Conservation (phyloP, 2,113 vertebrate genomes). For the Theristicus caerulescens region DNA sequence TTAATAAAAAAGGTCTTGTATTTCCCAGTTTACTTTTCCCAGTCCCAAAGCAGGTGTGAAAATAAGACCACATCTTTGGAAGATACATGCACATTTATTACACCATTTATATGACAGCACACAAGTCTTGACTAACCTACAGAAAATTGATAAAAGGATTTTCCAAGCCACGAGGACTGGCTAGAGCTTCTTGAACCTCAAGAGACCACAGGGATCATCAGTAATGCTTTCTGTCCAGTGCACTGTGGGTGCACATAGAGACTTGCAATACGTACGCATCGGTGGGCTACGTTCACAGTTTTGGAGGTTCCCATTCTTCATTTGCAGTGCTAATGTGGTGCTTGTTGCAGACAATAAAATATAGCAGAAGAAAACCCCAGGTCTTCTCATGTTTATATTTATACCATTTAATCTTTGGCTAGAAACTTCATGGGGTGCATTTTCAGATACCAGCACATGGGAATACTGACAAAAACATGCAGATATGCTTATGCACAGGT, state of each 20-base stretch:
- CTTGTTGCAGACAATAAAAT: not conserved
- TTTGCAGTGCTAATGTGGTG: not conserved
- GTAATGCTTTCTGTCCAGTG: not conserved
- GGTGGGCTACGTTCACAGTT: not conserved
- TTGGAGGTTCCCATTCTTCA: not conserved
- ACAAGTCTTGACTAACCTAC: not conserved
- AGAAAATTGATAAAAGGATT: not conserved
- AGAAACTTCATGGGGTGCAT: not conserved
- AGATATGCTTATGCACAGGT: not conserved
- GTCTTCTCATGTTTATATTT: not conserved
- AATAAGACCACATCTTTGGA: not conserved
- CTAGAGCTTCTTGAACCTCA: not conserved
- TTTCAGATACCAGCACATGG: not conserved
- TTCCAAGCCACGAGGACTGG: not conserved
- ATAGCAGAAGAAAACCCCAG: not conserved
- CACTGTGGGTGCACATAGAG: not conserved
- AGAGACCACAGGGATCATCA: not conserved
- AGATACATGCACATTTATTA: not conserved
- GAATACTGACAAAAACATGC: not conserved
- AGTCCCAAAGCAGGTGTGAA: not conserved
- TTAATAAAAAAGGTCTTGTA: not conserved
- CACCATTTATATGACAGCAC: not conserved
- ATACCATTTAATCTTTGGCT: not conserved
- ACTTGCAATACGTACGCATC: fast-evolving
- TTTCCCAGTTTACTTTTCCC: not conserved